Conservation (phyloP, 2,113 vertebrate genomes). For the Apistogramma diplotaenia region DNA sequence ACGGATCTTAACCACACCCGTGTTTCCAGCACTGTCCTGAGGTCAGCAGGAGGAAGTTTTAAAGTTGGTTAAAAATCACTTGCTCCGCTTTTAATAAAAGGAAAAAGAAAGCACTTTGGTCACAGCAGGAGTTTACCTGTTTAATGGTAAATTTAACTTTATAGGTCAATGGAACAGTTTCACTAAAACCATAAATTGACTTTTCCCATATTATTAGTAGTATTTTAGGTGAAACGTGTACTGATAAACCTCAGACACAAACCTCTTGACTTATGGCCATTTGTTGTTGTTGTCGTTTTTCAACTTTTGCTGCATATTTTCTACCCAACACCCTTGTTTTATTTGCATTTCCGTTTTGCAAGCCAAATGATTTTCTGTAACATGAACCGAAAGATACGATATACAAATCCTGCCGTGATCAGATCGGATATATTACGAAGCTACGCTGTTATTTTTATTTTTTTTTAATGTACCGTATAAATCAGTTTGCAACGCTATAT, state of each 20-base stretch:
- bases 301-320: background rate
- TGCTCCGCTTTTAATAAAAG: background rate
- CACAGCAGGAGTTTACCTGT: too few relatives aligned
- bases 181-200: background rate
- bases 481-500: background rate
- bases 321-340: background rate
- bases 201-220: background rate
- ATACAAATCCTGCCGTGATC: background rate
- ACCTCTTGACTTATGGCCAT: background rate
- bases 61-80: background rate
- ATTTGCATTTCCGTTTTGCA: slow-evolving; percentile 49
- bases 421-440: background rate
- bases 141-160: background rate
- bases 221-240: background rate
- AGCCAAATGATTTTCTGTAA: slow-evolving; percentile 6
- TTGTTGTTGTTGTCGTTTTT: background rate
- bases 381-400: background rate
- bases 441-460: background rate
- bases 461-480: background rate
- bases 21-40: background rate
- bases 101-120: background rate
- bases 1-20: background rate
- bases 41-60: background rate
- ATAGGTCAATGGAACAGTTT: background rate
- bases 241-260: background rate